Percentiles rank a stretch among this genome's conserved stretches.
Evolutionary conservation across 2,113 vertebrate species (phyloP).

Genomic region (Phrynosoma platyrhinos): DNA sequence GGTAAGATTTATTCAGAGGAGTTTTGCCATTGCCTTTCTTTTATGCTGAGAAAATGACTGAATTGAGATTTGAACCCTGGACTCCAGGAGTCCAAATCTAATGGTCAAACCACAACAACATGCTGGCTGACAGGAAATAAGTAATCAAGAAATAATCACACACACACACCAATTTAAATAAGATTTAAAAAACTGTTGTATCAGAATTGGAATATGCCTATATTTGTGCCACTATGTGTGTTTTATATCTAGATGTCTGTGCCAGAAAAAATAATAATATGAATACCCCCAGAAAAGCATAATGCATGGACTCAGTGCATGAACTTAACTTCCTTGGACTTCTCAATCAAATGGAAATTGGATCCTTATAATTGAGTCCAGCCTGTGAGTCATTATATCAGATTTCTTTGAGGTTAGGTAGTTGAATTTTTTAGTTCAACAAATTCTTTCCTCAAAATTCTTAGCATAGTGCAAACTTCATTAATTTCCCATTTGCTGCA

Average conservation of each 20-base stretch:
- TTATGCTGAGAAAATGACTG: no score
- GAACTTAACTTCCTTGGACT: not conserved
- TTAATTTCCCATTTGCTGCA: conserved; percentile 7
- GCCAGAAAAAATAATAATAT: not conserved
- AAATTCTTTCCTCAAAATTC: not conserved
- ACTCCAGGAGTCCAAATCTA: no score
- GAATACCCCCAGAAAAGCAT: not conserved
- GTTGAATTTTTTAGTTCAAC: not conserved
- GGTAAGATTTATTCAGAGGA: no score
- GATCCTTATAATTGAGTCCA: not conserved
- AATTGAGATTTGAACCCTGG: no score
- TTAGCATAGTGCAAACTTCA: conserved; percentile 9
- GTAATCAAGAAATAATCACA: not conserved
- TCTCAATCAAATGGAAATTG: not conserved
- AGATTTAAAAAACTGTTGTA: not conserved
- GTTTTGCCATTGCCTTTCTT: no score
- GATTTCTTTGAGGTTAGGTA: not conserved
- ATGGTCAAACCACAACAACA: no score
- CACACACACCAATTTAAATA: not conserved
- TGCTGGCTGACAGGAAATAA: no score
- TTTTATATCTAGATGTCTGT: not conserved
- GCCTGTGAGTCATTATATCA: not conserved
- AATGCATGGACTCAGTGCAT: not conserved
- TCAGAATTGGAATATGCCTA: not conserved
- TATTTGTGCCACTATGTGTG: not conserved